Conservation (phyloP, 2,888 invertebrate genomes). For the Conops quadrifasciatus region DNA sequence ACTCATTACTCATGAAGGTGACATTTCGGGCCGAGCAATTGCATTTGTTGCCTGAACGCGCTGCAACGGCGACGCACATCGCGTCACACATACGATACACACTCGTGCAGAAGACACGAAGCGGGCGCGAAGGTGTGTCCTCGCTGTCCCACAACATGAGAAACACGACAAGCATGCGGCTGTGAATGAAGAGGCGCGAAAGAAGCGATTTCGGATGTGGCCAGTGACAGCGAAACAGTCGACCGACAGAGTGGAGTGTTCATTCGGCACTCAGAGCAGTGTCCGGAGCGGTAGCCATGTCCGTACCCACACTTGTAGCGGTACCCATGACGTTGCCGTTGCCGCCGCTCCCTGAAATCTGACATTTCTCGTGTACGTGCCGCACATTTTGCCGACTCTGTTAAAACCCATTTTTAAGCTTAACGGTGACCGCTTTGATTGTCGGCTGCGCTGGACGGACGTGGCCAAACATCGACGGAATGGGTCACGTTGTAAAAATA, state of each 20-base stretch:
- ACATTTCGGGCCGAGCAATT: slow-evolving; percentile 47
- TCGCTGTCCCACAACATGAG: neutral
- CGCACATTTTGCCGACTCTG: slow-evolving; percentile 26
- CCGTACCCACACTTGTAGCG: too few relatives aligned
- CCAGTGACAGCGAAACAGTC: too few relatives aligned
- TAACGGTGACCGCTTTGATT: slow-evolving; percentile 10
- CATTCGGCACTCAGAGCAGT: too few relatives aligned
- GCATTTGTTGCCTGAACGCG: slow-evolving; percentile 41
- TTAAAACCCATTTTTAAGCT: slow-evolving; percentile 29
- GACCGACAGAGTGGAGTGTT: too few relatives aligned
- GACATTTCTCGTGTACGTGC: slow-evolving; percentile 23
- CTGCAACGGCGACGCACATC: neutral
- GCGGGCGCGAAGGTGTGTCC: neutral
- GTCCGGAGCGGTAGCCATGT: too few relatives aligned
- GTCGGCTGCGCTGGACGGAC: neutral
- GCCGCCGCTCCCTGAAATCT: too few relatives aligned
- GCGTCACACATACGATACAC: neutral
- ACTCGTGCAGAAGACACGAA: neutral
- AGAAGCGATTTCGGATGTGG: neutral
- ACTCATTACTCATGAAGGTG: slow-evolving; percentile 42
- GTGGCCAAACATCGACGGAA: neutral
- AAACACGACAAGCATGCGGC: neutral
- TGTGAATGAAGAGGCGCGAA: neutral
- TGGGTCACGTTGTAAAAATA: neutral
- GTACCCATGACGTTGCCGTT: too few relatives aligned